phyloP scores from a whole-genome alignment of 2,797 vertebrate species.

The Esox lucius region DNA sequence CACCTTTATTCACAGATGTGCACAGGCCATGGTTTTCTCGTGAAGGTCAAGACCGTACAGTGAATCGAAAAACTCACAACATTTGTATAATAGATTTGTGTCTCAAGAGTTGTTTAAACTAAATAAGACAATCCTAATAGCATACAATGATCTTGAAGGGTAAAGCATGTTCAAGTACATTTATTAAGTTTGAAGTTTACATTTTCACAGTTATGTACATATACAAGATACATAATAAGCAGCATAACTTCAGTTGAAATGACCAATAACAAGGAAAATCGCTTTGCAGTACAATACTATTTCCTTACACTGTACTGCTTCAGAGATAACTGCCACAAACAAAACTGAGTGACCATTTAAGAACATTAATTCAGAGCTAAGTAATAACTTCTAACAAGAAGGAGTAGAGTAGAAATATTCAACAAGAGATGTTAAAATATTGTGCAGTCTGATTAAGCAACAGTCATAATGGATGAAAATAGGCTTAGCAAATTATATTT shows the following conservation, averaged over 20 bases:
- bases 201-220: slow-evolving; percentile 38
- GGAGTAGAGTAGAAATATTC: background rate
- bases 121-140: background rate
- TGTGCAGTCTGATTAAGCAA: slow-evolving; percentile 1
- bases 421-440: background rate
- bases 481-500: slow-evolving; percentile 7
- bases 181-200: slow-evolving; percentile 39
- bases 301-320: background rate
- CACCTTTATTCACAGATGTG: background rate
- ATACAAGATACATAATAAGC: slow-evolving; percentile 37
- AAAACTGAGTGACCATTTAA: background rate
- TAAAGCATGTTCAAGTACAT: slow-evolving; percentile 42
- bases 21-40: background rate
- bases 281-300: background rate
- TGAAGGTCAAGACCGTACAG: background rate
- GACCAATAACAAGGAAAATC: background rate
- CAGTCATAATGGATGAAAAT: background rate
- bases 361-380: background rate
- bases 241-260: slow-evolving; percentile 11
- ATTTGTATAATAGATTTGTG: background rate
- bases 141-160: slow-evolving; percentile 3
- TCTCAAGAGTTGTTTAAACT: background rate
- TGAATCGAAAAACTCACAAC: background rate
- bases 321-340: background rate
- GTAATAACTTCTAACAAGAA: slow-evolving; percentile 5